Conservation (phyloP, 2,797 vertebrate species). For the Crocidura indochinensis region DNA sequence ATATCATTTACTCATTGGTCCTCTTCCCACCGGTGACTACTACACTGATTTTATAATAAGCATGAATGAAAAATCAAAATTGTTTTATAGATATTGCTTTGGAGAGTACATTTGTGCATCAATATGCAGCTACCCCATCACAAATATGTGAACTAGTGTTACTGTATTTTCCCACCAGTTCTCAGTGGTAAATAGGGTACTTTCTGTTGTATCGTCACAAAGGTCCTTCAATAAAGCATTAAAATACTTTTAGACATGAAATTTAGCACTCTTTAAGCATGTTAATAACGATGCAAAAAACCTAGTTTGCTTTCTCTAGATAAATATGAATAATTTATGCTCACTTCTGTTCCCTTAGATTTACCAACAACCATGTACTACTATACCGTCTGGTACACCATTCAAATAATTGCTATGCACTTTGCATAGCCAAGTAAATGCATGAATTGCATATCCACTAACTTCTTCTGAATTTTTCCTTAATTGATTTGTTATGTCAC, state of each 20-base stretch:
- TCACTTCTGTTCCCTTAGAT: conserved; percentile 56
- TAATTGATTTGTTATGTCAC: conserved; percentile 83
- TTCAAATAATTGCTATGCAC: conserved; percentile 57
- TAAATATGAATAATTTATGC: conserved; percentile 49
- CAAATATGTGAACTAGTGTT: neutral
- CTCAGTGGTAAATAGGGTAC: neutral
- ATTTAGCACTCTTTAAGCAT: conserved; percentile 10
- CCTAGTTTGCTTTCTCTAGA: neutral
- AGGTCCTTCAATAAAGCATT: neutral
- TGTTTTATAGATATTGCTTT: conserved; percentile 47
- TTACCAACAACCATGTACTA: conserved; percentile 20
- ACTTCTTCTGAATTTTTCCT: conserved; percentile 76
- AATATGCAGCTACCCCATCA: conserved; percentile 1
- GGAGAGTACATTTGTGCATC: conserved; percentile 27
- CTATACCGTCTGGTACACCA: conserved; percentile 58
- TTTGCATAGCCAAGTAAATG: conserved; percentile 65
- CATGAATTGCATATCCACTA: conserved; percentile 66
- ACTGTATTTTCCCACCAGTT: neutral
- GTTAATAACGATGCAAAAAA: neutral
- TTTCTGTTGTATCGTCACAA: neutral
- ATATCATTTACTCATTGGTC: neutral
- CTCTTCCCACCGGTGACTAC: neutral
- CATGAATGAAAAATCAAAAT: neutral
- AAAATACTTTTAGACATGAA: conserved; percentile 38
- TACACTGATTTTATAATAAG: conserved; percentile 33